Conservation (phyloP, 2,888 invertebrate species). For the Agonopterix subpropinquella region DNA sequence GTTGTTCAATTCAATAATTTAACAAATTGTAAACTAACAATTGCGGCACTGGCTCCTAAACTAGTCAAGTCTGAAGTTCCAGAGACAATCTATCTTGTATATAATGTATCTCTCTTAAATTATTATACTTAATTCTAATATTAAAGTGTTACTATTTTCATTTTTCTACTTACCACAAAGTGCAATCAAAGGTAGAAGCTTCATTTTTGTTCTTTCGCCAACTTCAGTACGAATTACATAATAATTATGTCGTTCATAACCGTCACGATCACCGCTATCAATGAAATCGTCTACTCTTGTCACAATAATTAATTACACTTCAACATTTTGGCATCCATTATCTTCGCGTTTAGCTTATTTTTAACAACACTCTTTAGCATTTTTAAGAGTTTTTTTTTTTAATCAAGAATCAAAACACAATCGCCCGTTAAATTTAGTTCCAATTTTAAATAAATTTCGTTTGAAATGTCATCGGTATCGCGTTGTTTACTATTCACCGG, state of each 20-base stretch:
- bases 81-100: no score
- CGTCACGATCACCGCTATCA: slow-evolving; percentile 6
- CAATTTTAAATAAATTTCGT: slow-evolving; percentile 6
- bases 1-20: no score
- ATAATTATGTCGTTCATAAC: slow-evolving; percentile 14
- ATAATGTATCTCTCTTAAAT: no score
- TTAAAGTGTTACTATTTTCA: no score
- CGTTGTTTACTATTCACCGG: slow-evolving; percentile 48
- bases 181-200: slow-evolving; percentile 50
- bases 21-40: no score
- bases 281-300: slow-evolving; percentile 22
- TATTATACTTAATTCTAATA: no score
- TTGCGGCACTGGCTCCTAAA: no score
- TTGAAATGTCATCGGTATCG: slow-evolving; percentile 8
- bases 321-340: no score
- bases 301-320: slow-evolving; percentile 31
- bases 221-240: slow-evolving; percentile 31
- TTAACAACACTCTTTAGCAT: slow-evolving; percentile 4
- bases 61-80: no score
- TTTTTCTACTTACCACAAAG: slow-evolving; percentile 54
- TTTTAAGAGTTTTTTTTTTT: slow-evolving; percentile 1
- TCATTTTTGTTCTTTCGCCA: slow-evolving; percentile 47
- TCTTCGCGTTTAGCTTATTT: background rate
- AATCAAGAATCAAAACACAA: background rate
- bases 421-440: slow-evolving; percentile 7